Percentiles rank a stretch among this genome's conserved stretches.
Evolutionary conservation across 2,888 invertebrate genomes (phyloP).

Genomic region (Sturmia bella): DNA sequence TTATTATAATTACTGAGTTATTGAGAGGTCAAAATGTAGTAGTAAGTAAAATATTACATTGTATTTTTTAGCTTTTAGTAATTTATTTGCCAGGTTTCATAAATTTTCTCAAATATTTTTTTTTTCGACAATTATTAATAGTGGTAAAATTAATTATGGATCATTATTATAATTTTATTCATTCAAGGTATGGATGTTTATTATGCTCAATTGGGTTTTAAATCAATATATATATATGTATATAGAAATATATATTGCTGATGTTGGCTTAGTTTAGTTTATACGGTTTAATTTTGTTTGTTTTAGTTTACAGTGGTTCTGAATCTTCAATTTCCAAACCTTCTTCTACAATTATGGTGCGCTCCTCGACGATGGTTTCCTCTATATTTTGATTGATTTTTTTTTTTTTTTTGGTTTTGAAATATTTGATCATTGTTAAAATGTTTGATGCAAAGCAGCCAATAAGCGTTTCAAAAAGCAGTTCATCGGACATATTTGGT

Average conservation of each 20-base stretch:
- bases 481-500: slow-evolving; percentile 55
- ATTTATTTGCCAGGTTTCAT: slow-evolving; percentile 30
- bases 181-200: slow-evolving; percentile 35
- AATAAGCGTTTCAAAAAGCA: slow-evolving; percentile 73
- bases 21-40: background rate
- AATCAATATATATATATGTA: slow-evolving; percentile 28
- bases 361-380: slow-evolving; percentile 81
- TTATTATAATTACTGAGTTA: no score
- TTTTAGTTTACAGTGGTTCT: slow-evolving; percentile 76
- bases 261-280: slow-evolving; percentile 72
- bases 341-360: slow-evolving; percentile 81
- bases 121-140: slow-evolving; percentile 17
- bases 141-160: slow-evolving; percentile 56
- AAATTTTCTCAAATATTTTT: slow-evolving; percentile 2
- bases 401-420: slow-evolving; percentile 20
- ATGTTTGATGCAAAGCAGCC: slow-evolving; percentile 72
- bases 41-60: slow-evolving; percentile 13
- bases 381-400: slow-evolving; percentile 72
- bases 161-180: slow-evolving; percentile 43
- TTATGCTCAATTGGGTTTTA: slow-evolving; percentile 52
- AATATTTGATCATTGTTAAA: slow-evolving; percentile 53
- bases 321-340: slow-evolving; percentile 80
- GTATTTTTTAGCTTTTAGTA: slow-evolving; percentile 32
- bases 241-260: slow-evolving; percentile 36
- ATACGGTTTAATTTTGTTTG: slow-evolving; percentile 57